Base-by-base conservation (phyloP, 2,797 vertebrate genomes). In the Anolis apletophallus region DNA sequence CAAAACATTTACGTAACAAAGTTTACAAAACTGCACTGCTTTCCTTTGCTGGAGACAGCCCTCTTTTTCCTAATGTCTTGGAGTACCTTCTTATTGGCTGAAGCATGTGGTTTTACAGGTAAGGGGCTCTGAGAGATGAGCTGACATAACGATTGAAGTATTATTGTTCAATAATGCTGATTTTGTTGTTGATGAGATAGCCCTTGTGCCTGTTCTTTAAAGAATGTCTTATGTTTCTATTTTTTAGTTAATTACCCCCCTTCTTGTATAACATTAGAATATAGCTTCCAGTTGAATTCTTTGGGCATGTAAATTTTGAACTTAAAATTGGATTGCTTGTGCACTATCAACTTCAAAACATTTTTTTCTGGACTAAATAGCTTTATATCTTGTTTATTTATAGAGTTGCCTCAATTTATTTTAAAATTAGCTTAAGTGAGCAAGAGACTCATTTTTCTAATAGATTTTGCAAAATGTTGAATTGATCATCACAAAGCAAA, bases 51-150 rank as follows among this genome's bases (percentile, higher is more conserved):
- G 97, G 98, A 99, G 97, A 99, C 98, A 0, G 99, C 98, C 0
- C 97, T 99, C 80, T 99, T 99, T 95, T 99, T 99, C 96, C 94
- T 99, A 92, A 98, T 99, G 98, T 99, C 99, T 75, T 99, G 99
- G 99, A 99, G 98, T 94, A 99, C 98, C 0, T 99, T 99, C 95
- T 96, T 99, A 80, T 93, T 99, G 61, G 99, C 99, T 0, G 99
- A 99, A 95, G 98, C 99, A 19, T 99, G 99, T 84, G 98, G 98
- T 16, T 99, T 99, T 95, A 99, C 98, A 90, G 99, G 98, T 98
- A 87, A 88, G 95, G 93, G 88, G 8, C 8, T 64, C 54, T 73
- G 54, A 67, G 76, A 79, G 57, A 67, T 29, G 3, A 79, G 16
- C 0, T 81, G 64, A 75, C 57, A 52, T 46, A 68, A 19, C 23